Conservation (phyloP, 2,888 invertebrate species). For the Drosophila hamatofila region DNA sequence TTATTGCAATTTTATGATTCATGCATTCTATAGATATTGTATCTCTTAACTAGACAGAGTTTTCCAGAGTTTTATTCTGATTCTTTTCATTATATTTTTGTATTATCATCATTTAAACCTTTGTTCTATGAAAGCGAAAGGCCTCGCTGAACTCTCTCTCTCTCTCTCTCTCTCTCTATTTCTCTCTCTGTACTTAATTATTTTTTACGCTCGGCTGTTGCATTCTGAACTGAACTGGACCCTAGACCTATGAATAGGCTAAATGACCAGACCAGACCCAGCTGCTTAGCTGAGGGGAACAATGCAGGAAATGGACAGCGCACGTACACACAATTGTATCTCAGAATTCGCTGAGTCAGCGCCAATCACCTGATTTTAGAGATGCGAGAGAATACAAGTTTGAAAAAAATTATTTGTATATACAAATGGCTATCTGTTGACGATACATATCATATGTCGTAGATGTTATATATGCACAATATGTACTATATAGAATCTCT, state of each 20-base stretch:
- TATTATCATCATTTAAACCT: conserved; percentile 38
- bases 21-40: conserved; percentile 41
- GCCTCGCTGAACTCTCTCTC: conserved; percentile 17
- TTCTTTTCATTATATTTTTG: conserved; percentile 11
- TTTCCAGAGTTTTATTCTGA: conserved; percentile 10
- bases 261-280: neutral
- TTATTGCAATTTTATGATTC: conserved; percentile 41
- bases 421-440: neutral
- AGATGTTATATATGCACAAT: neutral
- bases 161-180: neutral
- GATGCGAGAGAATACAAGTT: conserved; percentile 6
- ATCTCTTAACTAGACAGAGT: conserved; percentile 55
- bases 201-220: neutral
- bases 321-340: conserved; percentile 23
- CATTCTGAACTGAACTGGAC: conserved; percentile 28
- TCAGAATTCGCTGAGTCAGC: conserved; percentile 40
- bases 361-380: conserved; percentile 45
- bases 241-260: conserved; percentile 6
- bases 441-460: neutral
- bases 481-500: neutral
- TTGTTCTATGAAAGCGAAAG: conserved; percentile 70
- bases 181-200: no score
- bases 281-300: neutral
- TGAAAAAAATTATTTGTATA: neutral
- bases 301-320: conserved; percentile 20